Evolutionary conservation across 2,113 vertebrate genomes (phyloP), one percentile per base, ranked within the genome.

Genomic region (Glaucidium brasilianum): DNA sequence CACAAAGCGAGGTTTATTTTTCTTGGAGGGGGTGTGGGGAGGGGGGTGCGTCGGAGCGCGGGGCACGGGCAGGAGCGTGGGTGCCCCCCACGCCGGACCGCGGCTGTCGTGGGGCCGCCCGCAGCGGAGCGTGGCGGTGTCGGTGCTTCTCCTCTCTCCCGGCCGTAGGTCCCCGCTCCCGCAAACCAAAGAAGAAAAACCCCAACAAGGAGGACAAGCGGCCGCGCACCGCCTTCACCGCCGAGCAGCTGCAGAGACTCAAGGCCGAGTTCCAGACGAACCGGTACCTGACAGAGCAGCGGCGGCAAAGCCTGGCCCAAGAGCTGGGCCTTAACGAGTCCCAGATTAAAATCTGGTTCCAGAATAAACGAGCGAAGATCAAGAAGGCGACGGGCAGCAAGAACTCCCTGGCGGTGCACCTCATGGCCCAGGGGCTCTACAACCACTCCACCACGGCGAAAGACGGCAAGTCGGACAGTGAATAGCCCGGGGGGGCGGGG

Each of bases 111-210:
- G 69, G 39, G 45, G 30, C 30, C 17, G 39, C 15, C 92, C 74
- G 62, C 82, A 77, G 77, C 88, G 15, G 91, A 83, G 72, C 64
- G 52, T 32, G 62, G 58, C 27, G 32, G 88, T 41, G 74, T 50
- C 60, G 41, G 60, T 81, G 82, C 49, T 9, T 91, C 45, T 35
- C 34, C 19, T 60, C 73, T 85, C 62, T 92, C 88, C 69, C 83
- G 75, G 93, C 39, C 94, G 19, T 98, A 99, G 99, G 99, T 97
- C 99, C 99, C 95, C 98, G 99, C 96, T 99, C 99, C 80, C 99
- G 99, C 52, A 99, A 99, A 99, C 99, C 99, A 99, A 99, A 99
- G 99, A 99, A 99, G 98, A 99, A 99, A 98, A 97, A 98, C 94
- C 97, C 98, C 92, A 99, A 98, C 98, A 99, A 99, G 97, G 99